Evolutionary conservation across 1,140 invertebrate species (phyloP).

Genomic region (Chironomus striatipennis): DNA sequence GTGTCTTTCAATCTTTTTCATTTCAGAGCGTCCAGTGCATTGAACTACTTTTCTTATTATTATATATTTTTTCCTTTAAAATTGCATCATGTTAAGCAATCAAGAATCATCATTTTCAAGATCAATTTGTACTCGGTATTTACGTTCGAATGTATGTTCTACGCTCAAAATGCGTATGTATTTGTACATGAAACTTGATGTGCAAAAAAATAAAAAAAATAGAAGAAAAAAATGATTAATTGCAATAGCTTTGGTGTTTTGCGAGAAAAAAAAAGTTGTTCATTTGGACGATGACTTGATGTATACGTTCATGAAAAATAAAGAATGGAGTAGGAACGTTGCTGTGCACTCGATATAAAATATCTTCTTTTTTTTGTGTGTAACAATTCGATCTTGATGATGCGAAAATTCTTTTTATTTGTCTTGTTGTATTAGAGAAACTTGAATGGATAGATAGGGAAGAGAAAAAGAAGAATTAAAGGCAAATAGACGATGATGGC

Average conservation of each 20-base stretch:
- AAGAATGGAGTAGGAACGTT: too few species aligned
- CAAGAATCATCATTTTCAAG: slow-evolving; percentile 8
- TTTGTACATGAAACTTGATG: background rate
- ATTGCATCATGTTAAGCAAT: background rate
- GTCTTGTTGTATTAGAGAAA: background rate
- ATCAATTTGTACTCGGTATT: background rate
- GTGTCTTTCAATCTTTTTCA: background rate
- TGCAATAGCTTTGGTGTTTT: slow-evolving; percentile 10
- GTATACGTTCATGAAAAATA: background rate
- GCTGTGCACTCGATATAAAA: too few species aligned
- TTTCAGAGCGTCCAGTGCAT: background rate
- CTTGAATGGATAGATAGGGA: background rate
- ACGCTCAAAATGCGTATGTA: background rate
- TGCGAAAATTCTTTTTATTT: background rate
- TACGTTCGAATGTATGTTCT: background rate
- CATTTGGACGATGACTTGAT: slow-evolving; percentile 7
- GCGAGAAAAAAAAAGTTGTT: background rate
- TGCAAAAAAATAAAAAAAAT: background rate
- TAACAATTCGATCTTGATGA: too few species aligned
- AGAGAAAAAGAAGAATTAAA: background rate
- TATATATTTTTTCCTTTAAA: slow-evolving; percentile 8
- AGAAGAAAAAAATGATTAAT: background rate
- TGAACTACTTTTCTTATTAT: slow-evolving; percentile 8
- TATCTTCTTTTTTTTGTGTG: too few species aligned
- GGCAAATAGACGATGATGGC: background rate